Conservation (phyloP, 2,888 invertebrate species). For the Biston betularia region DNA sequence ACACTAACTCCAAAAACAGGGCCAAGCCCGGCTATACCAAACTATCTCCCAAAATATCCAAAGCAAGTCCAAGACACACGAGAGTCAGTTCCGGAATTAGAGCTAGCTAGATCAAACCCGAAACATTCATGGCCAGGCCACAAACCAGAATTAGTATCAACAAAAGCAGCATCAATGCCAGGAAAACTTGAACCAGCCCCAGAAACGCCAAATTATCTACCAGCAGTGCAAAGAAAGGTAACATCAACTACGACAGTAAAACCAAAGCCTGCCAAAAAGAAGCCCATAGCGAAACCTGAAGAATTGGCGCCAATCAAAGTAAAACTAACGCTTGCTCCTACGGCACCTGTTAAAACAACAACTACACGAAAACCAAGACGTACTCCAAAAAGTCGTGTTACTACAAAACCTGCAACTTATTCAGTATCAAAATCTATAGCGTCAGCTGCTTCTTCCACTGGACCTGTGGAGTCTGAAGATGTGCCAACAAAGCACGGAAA, state of each 20-base stretch:
- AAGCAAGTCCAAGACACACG: not conserved
- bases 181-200: not conserved
- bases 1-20: not conserved
- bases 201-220: not conserved
- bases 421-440: not conserved
- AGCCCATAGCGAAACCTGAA: not conserved
- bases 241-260: not conserved
- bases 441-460: not conserved
- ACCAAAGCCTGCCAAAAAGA: not conserved
- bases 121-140: not conserved
- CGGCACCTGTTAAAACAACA: not conserved
- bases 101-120: not conserved
- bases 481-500: not conserved
- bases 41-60: not conserved
- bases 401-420: not conserved
- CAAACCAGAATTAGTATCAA: not conserved
- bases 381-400: not conserved
- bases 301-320: not conserved
- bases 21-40: not conserved
- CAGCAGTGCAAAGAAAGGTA: too few relatives aligned
- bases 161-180: not conserved
- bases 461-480: not conserved
- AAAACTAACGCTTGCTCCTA: not conserved
- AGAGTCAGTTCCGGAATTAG: not conserved
- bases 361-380: not conserved